A percentile compares a stretch with the other conserved stretches of the same genome.
These are phyloP conservation scores for Dendrocopos noguchii DNA, from an alignment of 2,113 vertebrate species.

Conservation along the genomic window DNA sequence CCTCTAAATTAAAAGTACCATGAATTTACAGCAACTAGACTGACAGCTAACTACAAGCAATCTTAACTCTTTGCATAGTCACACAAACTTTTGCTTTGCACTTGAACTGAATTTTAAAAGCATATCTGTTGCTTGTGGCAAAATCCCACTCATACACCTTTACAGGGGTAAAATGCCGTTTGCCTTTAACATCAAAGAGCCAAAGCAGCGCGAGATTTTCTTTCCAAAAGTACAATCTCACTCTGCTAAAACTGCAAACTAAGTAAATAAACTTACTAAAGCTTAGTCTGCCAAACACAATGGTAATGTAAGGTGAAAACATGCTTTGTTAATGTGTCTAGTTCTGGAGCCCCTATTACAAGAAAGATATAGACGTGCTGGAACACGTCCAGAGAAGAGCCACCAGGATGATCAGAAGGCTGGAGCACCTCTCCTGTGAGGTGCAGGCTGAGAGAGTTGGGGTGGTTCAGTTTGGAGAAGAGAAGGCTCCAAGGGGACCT, in stretches of 20 bases:
- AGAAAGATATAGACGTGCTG: too few species aligned
- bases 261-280: background rate
- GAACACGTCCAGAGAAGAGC: too few species aligned
- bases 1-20: background rate
- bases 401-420: too few species aligned
- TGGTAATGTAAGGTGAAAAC: background rate
- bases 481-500: too few species aligned
- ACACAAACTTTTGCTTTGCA: background rate
- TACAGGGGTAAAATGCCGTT: background rate
- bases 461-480: too few species aligned
- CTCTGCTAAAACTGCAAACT: background rate
- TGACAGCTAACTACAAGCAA: background rate
- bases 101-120: background rate
- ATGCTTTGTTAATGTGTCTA: background rate
- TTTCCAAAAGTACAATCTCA: background rate
- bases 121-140: background rate
- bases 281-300: background rate
- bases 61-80: slow-evolving; percentile 1
- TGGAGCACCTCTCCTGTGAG: too few species aligned
- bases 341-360: too few species aligned
- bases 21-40: background rate
- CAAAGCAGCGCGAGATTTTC: background rate
- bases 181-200: background rate
- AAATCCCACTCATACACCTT: background rate
- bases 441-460: too few species aligned